Conservation (phyloP, 2,888 invertebrate species). For the Noctua comes region DNA sequence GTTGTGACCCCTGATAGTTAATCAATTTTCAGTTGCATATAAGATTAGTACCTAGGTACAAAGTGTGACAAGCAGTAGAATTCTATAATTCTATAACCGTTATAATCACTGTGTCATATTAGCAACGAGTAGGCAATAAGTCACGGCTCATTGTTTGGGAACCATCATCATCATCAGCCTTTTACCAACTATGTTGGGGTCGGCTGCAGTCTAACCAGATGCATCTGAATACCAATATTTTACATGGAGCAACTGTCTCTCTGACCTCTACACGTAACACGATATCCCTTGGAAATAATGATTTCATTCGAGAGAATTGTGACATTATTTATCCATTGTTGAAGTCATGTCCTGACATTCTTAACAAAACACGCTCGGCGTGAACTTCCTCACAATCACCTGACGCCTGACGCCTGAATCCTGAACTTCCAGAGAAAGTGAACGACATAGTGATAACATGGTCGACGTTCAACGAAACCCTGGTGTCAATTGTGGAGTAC, state of each 20-base stretch:
- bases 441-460: constrained; percentile 93
- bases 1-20: constrained; percentile 8
- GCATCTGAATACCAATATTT: neutral
- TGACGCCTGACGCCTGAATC: neutral
- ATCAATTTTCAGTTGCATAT: neutral
- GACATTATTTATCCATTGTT: neutral
- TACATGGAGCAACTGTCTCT: neutral
- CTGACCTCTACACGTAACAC: neutral
- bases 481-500: constrained; percentile 93
- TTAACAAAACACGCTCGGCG: neutral
- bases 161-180: neutral
- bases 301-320: neutral
- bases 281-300: neutral
- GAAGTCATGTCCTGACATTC: neutral
- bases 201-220: neutral
- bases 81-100: neutral
- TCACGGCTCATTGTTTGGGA: neutral
- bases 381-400: neutral
- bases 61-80: neutral
- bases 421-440: constrained; percentile 80
- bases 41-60: neutral
- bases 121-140: too few relatives aligned
- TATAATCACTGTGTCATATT: neutral
- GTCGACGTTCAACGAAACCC: constrained; percentile 93
- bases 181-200: neutral